Evolutionary conservation across 2,113 vertebrate genomes (phyloP), one percentile per base, ranked within the genome.

Genomic region (Sturnira hondurensis): DNA sequence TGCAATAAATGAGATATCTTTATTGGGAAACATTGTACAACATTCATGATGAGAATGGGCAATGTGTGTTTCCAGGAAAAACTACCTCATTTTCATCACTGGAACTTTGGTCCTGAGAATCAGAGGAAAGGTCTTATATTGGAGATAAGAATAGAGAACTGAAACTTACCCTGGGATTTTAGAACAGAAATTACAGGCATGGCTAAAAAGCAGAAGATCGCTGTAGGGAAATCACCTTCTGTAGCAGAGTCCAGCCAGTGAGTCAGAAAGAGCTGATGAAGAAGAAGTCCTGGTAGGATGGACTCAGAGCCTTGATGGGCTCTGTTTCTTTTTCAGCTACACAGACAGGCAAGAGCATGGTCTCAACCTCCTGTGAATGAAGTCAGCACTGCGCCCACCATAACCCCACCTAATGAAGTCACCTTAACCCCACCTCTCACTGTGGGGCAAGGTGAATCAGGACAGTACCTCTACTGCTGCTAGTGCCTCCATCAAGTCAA

Each of bases 141-240:
- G 81, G 56, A 70, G 63, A 91, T 65, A 70, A 91, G 70, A 97
- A 96, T 45, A 74, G 82, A 96, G 97, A 98, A 98, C 85, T 91
- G 96, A 97, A 97, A 97, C 82, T 94, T 89, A 76, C 63, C 24
- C 38, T 33, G 73, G 70, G 94, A 93, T 56, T 65, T 65, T 86
- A 97, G 94, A 97, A 97, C 94, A 97, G 96, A 97, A 98, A 95
- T 94, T 77, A 88, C 16, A 54, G 70, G 41, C 70, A 45, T 28
- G 33, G 38, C 36, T 81, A 38, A 96, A 97, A 97, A 97, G 93
- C 88, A 97, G 96, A 97, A 97, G 88, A 63, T 8, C 7, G 12
- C 31, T 7, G 17, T 31, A 41, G 68, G 63, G 86, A 78, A 92
- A 86, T 56, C 20, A 58, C 82, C 93, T 88, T 50, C 24, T 28